A percentile compares a stretch with the other conserved stretches of the same genome.
phyloP scores from a whole-genome alignment of 2,888 invertebrate species.

The Xestia ashworthii region DNA sequence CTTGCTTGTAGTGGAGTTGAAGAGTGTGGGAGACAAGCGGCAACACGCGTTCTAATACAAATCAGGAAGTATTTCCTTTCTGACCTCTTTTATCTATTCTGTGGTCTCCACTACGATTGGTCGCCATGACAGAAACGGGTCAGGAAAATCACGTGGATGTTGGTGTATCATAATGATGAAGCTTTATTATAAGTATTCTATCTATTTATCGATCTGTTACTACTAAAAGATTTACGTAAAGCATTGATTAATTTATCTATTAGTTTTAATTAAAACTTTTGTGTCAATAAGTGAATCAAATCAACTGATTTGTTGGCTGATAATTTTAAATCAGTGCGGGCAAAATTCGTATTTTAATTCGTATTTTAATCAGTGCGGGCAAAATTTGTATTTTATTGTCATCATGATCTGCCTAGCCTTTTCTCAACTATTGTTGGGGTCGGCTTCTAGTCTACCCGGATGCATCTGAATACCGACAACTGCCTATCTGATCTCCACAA shows the following conservation, averaged over 20 bases:
- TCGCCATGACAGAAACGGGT: neutral
- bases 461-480: neutral
- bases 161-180: neutral
- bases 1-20: too few species aligned
- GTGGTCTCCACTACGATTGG: neutral
- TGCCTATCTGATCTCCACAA: neutral
- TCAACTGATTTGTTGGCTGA: constrained; percentile 14
- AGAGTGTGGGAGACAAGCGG: too few species aligned
- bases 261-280: neutral
- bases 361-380: constrained; percentile 8
- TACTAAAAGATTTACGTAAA: neutral
- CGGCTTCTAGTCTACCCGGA: neutral
- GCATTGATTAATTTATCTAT: neutral
- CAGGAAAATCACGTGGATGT: neutral
- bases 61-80: too few species aligned
- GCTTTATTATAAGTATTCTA: neutral
- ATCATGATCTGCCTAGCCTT: neutral
- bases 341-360: too few species aligned
- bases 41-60: too few species aligned
- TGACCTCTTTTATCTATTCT: too few species aligned
- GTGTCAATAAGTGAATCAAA: neutral
- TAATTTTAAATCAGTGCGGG: constrained; percentile 14
- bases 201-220: neutral
- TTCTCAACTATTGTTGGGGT: neutral
- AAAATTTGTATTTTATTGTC: neutral